These are phyloP conservation scores for Acyrthosiphon pisum DNA, from an alignment of 1,140 invertebrate genomes.

Conservation along the genomic window DNA sequence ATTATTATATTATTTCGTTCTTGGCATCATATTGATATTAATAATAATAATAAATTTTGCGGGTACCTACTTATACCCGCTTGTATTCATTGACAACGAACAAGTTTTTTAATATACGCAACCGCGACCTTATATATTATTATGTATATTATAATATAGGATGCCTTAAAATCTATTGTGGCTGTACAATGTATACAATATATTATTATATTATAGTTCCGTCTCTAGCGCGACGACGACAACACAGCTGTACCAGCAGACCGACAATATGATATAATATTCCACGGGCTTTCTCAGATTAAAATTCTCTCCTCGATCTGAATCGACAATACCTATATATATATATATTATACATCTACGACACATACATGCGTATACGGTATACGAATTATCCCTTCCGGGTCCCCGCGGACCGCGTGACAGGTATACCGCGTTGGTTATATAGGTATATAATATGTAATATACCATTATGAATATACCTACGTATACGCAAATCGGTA, in stretches of 20 bases:
- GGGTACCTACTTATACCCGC: too few species aligned
- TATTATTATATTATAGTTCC: neutral
- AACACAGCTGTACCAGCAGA: neutral
- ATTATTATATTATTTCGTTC: too few species aligned
- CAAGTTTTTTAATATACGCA: neutral
- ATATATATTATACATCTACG: neutral
- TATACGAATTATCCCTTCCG: neutral
- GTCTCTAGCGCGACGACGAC: neutral
- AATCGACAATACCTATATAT: neutral
- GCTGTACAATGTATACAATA: neutral
- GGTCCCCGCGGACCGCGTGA: neutral
- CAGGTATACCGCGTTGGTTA: neutral
- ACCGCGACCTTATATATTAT: neutral
- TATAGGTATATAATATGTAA: too few species aligned
- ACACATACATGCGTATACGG: neutral
- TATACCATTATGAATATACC: neutral
- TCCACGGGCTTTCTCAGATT: slow-evolving; percentile 10
- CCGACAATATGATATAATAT: neutral
- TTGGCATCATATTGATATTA: too few species aligned
- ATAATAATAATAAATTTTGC: too few species aligned
- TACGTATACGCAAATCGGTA: neutral
- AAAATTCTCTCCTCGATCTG: neutral
- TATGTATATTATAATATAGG: neutral
- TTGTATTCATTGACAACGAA: neutral
- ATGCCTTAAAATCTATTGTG: neutral